phyloP scores from a whole-genome alignment of 2,113 vertebrate genomes.

The Cryptoleucopteryx plumbea region DNA sequence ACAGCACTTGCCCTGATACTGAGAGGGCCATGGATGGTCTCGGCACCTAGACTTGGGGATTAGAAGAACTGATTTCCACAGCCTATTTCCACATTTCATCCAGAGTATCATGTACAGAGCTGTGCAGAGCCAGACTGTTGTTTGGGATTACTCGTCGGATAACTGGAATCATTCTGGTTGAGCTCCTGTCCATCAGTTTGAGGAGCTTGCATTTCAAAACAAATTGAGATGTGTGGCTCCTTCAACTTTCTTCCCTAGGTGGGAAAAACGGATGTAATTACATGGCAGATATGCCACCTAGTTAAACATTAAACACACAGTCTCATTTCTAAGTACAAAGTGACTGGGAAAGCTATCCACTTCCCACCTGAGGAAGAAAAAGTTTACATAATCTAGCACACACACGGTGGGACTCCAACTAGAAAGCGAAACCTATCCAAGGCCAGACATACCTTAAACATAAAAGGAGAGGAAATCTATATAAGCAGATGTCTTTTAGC shows the following conservation, averaged over 20 bases:
- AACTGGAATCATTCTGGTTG: background rate
- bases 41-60: background rate
- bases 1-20: background rate
- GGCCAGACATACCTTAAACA: background rate
- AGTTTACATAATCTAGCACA: background rate
- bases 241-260: background rate
- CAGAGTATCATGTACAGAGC: background rate
- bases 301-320: background rate
- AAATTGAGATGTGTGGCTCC: background rate
- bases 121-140: background rate
- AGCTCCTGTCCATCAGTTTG: background rate
- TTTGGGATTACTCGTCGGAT: background rate
- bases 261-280: background rate
- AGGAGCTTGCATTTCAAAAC: background rate
- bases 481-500: background rate
- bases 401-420: background rate
- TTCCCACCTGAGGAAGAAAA: background rate
- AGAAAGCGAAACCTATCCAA: background rate
- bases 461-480: background rate
- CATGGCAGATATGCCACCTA: background rate
- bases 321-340: background rate
- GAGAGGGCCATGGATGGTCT: background rate
- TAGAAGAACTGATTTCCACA: background rate
- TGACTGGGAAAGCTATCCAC: background rate
- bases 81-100: background rate